These are phyloP conservation scores for Tinea semifulvella DNA, from an alignment of 2,888 invertebrate genomes.

Conservation along the genomic window DNA sequence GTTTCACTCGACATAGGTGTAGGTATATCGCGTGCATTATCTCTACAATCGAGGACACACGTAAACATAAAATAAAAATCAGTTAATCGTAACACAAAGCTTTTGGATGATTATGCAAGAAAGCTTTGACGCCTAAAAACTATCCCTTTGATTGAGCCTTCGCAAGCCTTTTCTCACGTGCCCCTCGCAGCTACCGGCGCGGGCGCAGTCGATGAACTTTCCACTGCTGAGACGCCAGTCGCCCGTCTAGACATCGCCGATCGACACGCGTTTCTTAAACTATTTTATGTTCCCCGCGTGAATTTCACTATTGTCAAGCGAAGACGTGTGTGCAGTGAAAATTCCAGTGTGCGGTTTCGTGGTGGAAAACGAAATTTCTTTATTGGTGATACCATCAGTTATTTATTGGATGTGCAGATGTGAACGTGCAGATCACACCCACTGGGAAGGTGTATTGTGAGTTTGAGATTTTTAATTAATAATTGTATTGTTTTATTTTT, in stretches of 20 bases:
- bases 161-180: constrained; percentile 8
- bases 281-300: not conserved
- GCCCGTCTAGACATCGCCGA: not conserved
- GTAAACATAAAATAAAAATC: too few relatives aligned
- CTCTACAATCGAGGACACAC: too few relatives aligned
- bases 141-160: constrained; percentile 2
- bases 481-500: not conserved
- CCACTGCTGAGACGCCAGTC: constrained; percentile 13
- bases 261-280: not conserved
- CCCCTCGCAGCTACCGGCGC: not conserved
- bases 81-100: too few relatives aligned
- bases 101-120: constrained; percentile 3
- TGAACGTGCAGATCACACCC: not conserved
- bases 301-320: constrained; percentile 6
- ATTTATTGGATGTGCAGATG: not conserved
- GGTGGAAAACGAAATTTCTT: not conserved
- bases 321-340: constrained; percentile 3
- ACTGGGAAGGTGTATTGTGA: constrained; percentile 2
- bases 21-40: too few relatives aligned
- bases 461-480: not conserved
- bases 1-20: too few relatives aligned
- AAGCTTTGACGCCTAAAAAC: not conserved
- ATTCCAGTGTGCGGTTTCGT: not conserved
- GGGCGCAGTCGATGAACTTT: constrained; percentile 14
- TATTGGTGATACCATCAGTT: not conserved